A percentile compares a stretch with the other conserved stretches of the same genome.
phyloP scores from a whole-genome alignment of 1,140 invertebrate genomes.

The Pseudoatta argentina region DNA sequence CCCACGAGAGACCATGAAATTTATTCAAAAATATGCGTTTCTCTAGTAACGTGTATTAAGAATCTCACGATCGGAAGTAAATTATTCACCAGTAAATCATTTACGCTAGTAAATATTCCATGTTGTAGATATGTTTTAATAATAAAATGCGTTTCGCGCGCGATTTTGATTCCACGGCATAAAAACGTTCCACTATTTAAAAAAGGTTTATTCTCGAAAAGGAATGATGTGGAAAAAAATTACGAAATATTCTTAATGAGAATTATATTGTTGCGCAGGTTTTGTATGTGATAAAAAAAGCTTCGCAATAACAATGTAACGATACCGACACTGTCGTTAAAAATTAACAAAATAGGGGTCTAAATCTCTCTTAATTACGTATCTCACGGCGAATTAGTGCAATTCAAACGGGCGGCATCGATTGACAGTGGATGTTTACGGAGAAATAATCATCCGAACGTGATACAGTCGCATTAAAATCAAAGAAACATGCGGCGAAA shows the following conservation, averaged over 20 bases:
- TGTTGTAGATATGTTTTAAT: not conserved
- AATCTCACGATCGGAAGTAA: not conserved
- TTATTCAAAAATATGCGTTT: conserved; percentile 29
- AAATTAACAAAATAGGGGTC: not conserved
- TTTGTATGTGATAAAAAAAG: no score
- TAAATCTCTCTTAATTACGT: not conserved
- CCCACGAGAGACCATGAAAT: conserved; percentile 58
- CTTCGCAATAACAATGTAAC: no score
- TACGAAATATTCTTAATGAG: not conserved
- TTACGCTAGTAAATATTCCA: not conserved
- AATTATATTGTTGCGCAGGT: no score
- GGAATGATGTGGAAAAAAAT: not conserved
- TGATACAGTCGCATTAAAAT: conserved; percentile 18
- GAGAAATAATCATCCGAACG: not conserved
- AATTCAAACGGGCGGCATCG: not conserved
- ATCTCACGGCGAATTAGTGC: not conserved
- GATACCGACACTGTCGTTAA: no score
- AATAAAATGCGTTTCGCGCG: not conserved
- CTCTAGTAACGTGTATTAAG: conserved; percentile 4
- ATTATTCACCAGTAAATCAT: not conserved
- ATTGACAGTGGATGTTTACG: not conserved
- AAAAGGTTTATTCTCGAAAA: not conserved
- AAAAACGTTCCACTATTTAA: not conserved
- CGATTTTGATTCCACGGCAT: not conserved
- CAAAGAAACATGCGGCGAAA: not conserved